phyloP scores from a whole-genome alignment of 2,113 vertebrate genomes.

The Oreochromis aureus region DNA sequence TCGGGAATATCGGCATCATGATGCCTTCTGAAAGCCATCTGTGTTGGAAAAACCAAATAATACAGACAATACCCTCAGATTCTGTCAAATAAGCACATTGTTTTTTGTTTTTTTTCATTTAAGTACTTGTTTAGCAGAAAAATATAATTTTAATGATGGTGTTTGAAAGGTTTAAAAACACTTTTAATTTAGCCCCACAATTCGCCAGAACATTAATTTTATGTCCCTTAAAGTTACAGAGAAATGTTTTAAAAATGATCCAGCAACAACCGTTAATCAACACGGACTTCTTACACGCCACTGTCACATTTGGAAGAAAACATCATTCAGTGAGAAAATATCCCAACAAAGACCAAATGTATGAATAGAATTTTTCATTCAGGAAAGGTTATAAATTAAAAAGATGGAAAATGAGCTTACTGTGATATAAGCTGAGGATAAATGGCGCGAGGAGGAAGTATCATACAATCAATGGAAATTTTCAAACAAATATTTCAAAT shows the following conservation, averaged over 20 bases:
- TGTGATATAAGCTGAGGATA: not conserved
- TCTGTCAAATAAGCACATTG: not conserved
- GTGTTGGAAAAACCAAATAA: not conserved
- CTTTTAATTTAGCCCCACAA: not conserved
- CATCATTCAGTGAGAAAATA: not conserved
- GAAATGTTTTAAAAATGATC: not conserved
- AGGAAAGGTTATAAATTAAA: not conserved
- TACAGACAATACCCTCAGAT: not conserved
- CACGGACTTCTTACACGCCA: not conserved
- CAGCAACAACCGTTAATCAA: not conserved
- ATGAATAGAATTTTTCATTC: not conserved
- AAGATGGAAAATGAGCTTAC: not conserved
- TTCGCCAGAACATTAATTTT: not conserved
- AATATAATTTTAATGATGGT: not conserved
- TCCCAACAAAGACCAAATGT: not conserved
- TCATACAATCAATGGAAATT: not conserved
- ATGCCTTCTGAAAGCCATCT: not conserved
- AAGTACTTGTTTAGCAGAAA: not conserved
- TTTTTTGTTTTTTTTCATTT: not conserved
- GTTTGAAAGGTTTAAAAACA: not conserved
- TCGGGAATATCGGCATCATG: slow-evolving; percentile 9
- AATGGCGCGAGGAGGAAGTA: not conserved
- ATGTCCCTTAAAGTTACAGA: not conserved
- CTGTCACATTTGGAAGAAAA: not conserved
- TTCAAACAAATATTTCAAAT: not conserved